Percentiles rank a stretch among this genome's conserved stretches.
Conservation (phyloP, 2,888 invertebrate species). For the Leucophora obtusa region DNA sequence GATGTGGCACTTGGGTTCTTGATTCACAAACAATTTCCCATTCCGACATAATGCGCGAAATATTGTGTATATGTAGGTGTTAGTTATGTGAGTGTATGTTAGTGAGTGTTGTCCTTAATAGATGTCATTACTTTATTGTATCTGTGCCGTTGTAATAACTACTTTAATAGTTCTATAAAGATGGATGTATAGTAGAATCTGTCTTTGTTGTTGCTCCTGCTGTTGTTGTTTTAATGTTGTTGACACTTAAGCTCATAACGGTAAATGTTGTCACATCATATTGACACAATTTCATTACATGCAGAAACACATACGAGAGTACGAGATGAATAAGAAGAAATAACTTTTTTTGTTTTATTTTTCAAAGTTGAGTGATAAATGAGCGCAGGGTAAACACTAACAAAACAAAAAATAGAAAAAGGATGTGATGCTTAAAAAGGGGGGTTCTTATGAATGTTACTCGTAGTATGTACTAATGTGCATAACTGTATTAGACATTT, state of each 20-base stretch:
- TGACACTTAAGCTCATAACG: constrained; percentile 58
- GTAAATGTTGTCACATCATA: constrained; percentile 60
- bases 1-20: too few species aligned
- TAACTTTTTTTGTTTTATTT: constrained; percentile 37
- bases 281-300: constrained; percentile 59
- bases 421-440: background rate
- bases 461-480: too few species aligned
- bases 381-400: constrained; percentile 48
- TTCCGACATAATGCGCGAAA: constrained; percentile 10
- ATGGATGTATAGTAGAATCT: constrained; percentile 24
- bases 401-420: background rate
- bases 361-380: constrained; percentile 57
- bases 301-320: constrained; percentile 19
- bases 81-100: constrained; percentile 17
- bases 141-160: constrained; percentile 36
- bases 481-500: background rate
- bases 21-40: too few species aligned
- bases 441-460: background rate
- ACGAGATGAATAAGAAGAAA: constrained; percentile 27
- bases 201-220: background rate
- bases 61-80: constrained; percentile 14
- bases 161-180: constrained; percentile 34
- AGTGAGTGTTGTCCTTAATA: constrained; percentile 52
- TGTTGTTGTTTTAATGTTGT: constrained; percentile 47
- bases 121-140: constrained; percentile 56